These are phyloP conservation scores for Avahi laniger DNA, from an alignment of 2,797 vertebrate species.

Conservation along the genomic window DNA sequence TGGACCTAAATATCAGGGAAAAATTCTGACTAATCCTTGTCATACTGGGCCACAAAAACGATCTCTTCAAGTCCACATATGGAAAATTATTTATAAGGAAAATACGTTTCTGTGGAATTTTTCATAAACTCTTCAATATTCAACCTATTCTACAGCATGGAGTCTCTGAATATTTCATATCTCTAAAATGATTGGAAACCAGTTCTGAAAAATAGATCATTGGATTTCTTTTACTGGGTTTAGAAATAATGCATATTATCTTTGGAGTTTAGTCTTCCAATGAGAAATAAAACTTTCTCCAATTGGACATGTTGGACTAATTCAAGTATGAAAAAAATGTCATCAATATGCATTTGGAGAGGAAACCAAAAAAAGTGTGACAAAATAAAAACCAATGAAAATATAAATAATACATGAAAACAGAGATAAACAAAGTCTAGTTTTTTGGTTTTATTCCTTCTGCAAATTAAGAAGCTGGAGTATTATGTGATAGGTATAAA, in stretches of 20 bases:
- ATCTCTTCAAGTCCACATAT: background rate
- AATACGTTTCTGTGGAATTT: conserved; percentile 25
- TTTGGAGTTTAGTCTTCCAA: conserved; percentile 1
- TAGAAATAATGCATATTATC: conserved; percentile 39
- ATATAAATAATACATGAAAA: background rate
- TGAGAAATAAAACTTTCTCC: background rate
- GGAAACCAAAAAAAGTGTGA: background rate
- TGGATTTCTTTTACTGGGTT: background rate
- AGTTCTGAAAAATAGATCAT: conserved; percentile 3
- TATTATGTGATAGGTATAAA: background rate
- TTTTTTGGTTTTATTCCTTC: background rate
- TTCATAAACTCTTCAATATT: conserved; percentile 64
- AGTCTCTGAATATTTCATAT: conserved; percentile 55
- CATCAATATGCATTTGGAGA: background rate
- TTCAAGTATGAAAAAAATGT: background rate
- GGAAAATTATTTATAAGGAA: conserved; percentile 41
- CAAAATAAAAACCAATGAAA: background rate
- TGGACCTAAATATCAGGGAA: conserved; percentile 14
- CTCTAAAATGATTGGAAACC: conserved; percentile 32
- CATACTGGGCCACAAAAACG: background rate
- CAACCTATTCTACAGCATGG: background rate
- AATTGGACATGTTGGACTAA: background rate
- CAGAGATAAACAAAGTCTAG: background rate
- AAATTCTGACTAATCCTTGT: conserved; percentile 21
- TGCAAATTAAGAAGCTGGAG: background rate